A percentile compares a stretch with the other conserved stretches of the same genome.
phyloP scores from a whole-genome alignment of 1,140 invertebrate species.

The Phortica variegata region DNA sequence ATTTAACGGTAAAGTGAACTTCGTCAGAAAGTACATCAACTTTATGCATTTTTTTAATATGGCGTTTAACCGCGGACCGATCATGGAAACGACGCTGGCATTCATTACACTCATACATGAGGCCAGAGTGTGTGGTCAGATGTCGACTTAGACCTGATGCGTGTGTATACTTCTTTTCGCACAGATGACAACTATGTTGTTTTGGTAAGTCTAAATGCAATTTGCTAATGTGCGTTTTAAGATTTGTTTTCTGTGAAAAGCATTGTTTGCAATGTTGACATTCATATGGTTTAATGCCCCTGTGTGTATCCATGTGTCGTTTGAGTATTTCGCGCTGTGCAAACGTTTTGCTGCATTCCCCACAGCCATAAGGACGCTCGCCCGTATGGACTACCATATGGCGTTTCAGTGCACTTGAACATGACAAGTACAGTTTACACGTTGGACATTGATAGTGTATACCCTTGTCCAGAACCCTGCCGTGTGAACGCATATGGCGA shows the following conservation, averaged over 20 bases:
- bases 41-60: constrained; percentile 54
- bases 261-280: constrained; percentile 74
- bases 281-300: constrained; percentile 78
- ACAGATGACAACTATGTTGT: constrained; percentile 68
- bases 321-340: constrained; percentile 78
- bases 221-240: constrained; percentile 65
- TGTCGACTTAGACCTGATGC: constrained; percentile 71
- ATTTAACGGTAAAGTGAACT: too few relatives aligned
- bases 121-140: constrained; percentile 68
- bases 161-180: constrained; percentile 60
- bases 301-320: constrained; percentile 83
- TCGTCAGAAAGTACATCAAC: too few relatives aligned
- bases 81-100: constrained; percentile 71
- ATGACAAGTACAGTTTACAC: constrained; percentile 81
- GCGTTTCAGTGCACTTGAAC: constrained; percentile 73
- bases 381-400: constrained; percentile 78
- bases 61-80: constrained; percentile 68
- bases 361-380: constrained; percentile 75
- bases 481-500: constrained; percentile 65
- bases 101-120: constrained; percentile 66
- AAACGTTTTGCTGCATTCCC: constrained; percentile 71
- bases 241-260: constrained; percentile 70
- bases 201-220: constrained; percentile 63
- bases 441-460: constrained; percentile 61
- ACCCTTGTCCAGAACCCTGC: constrained; percentile 60